These are phyloP conservation scores for Athalia circularis DNA, from an alignment of 2,888 invertebrate species.

Conservation along the genomic window DNA sequence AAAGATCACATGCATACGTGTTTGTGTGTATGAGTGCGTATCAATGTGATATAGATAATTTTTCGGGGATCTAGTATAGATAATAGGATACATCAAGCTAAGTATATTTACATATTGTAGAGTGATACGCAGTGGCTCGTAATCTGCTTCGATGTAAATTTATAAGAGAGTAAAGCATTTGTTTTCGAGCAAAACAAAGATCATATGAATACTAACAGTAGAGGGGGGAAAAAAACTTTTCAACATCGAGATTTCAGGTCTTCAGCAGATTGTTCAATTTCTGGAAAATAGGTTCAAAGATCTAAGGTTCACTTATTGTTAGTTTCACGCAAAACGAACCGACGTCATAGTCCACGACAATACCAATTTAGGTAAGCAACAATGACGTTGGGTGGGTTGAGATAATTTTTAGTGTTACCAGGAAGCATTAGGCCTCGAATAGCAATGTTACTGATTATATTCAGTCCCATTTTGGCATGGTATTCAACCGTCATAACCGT, in stretches of 20 bases:
- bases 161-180: neutral
- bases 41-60: neutral
- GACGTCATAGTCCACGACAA: no score
- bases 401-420: no score
- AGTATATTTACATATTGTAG: slow-evolving; percentile 27
- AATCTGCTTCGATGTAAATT: neutral
- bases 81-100: slow-evolving; percentile 23
- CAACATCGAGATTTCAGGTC: no score
- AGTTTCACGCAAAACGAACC: no score
- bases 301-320: no score
- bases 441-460: neutral
- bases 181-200: neutral
- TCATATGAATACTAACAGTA: no score
- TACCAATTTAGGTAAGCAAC: neutral
- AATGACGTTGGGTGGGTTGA: neutral
- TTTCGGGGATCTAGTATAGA: neutral
- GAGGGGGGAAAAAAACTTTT: no score
- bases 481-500: slow-evolving; percentile 72
- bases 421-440: neutral
- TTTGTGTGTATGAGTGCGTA: neutral
- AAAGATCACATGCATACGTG: neutral
- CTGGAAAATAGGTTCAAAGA: no score
- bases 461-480: neutral
- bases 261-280: no score
- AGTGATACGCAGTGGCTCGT: neutral